phyloP scores from a whole-genome alignment of 2,113 vertebrate genomes.

The Etia nguti region DNA sequence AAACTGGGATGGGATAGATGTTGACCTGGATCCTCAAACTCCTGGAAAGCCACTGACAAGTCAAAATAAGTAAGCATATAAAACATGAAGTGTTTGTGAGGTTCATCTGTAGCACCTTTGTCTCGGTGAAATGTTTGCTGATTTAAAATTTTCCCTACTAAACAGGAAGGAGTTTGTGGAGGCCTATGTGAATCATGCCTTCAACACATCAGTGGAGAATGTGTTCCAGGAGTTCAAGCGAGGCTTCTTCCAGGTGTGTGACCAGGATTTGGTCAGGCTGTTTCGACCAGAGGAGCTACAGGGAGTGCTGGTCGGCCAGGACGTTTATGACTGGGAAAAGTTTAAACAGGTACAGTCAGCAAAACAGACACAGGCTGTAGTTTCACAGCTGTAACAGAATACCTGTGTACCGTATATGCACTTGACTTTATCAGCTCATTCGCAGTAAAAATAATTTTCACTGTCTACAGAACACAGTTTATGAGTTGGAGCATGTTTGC shows the following conservation, averaged over 20 bases:
- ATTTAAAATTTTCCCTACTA: background rate
- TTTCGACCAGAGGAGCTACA: slow-evolving; percentile 78
- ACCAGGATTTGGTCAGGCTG: slow-evolving; percentile 52
- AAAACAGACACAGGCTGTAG: background rate
- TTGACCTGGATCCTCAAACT: slow-evolving; percentile 61
- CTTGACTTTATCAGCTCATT: background rate
- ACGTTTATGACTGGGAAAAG: slow-evolving; percentile 71
- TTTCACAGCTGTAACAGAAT: background rate
- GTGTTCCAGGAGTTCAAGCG: slow-evolving; percentile 75
- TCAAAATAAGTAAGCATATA: slow-evolving; percentile 59
- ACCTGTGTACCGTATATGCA: background rate
- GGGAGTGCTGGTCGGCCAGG: slow-evolving; percentile 65
- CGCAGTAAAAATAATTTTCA: background rate
- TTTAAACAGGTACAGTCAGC: slow-evolving; percentile 69
- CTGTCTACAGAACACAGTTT: slow-evolving; percentile 67
- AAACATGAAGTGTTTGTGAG: rapidly evolving
- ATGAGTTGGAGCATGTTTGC: background rate
- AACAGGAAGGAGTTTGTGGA: slow-evolving; percentile 74
- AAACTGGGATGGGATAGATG: slow-evolving; percentile 27
- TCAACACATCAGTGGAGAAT: slow-evolving; percentile 73
- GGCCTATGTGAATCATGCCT: slow-evolving; percentile 70
- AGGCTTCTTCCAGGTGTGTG: slow-evolving; percentile 77
- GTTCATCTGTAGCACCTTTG: rapidly evolving
- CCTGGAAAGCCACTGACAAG: slow-evolving; percentile 50
- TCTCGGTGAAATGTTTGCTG: background rate